Conservation (phyloP, 2,113 vertebrate species). For the Periophthalmodon schlosseri region DNA sequence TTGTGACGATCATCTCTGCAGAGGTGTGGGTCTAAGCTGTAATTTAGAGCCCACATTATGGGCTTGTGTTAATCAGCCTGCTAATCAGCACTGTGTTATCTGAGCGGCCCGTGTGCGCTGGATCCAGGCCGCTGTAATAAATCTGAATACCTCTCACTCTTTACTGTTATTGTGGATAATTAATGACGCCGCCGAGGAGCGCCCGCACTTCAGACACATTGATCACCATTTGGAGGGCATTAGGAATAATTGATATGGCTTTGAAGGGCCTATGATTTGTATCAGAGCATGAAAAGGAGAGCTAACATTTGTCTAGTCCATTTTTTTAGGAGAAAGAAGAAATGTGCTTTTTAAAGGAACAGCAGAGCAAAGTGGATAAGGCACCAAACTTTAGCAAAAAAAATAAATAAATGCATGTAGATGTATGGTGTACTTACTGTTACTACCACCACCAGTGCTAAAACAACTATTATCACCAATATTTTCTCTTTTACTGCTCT, state of each 20-base stretch:
- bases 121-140: slow-evolving; percentile 19
- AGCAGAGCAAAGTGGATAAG: neutral
- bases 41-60: slow-evolving; percentile 29
- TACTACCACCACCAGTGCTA: neutral
- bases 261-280: slow-evolving; percentile 24
- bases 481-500: too few relatives aligned
- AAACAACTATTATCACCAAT: too few relatives aligned
- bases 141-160: slow-evolving; percentile 22
- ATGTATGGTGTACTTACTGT: neutral
- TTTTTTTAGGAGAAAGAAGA: neutral
- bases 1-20: slow-evolving; percentile 4
- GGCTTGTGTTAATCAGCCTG: slow-evolving; percentile 26
- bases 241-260: slow-evolving; percentile 42
- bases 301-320: slow-evolving; percentile 6
- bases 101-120: slow-evolving; percentile 13
- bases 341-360: neutral
- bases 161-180: slow-evolving; percentile 39
- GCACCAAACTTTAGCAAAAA: neutral
- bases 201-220: slow-evolving; percentile 39
- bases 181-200: slow-evolving; percentile 32
- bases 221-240: slow-evolving; percentile 41
- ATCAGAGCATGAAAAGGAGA: slow-evolving; percentile 21
- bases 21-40: slow-evolving; percentile 2
- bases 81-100: slow-evolving; percentile 43
- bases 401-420: too few relatives aligned